Evolutionary conservation across 2,797 vertebrate genomes (phyloP).

Genomic region (Premnoplex brunnescens): DNA sequence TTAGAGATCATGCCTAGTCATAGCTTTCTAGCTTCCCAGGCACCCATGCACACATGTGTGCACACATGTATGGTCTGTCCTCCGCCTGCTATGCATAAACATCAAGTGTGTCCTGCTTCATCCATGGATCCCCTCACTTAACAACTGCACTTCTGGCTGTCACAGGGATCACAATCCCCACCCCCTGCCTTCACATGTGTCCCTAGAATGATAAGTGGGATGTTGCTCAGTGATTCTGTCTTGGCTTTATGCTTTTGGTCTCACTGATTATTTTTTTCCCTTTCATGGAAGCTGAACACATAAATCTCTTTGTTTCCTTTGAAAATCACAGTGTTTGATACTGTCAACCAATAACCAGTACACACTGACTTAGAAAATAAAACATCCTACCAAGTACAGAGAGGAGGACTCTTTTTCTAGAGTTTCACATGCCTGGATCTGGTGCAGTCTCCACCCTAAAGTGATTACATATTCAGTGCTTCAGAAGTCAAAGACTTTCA

Average conservation of each 20-base stretch:
- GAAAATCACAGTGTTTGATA: not conserved
- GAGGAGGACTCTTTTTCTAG: not conserved
- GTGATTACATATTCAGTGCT: not conserved
- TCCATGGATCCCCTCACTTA: rapidly evolving
- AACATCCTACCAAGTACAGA: not conserved
- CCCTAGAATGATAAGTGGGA: not conserved
- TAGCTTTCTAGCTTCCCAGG: not conserved
- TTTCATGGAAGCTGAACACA: not conserved
- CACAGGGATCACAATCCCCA: not conserved
- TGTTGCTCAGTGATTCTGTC: not conserved
- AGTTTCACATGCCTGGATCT: not conserved
- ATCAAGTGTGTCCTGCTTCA: not conserved
- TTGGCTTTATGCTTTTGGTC: not conserved
- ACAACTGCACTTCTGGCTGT: not conserved
- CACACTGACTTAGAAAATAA: not conserved
- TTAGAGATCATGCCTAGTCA: not conserved
- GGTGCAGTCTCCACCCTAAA: not conserved
- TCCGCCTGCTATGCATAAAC: not conserved
- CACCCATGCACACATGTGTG: rapidly evolving
- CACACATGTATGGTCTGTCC: rapidly evolving
- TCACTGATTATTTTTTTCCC: not conserved
- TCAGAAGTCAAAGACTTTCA: not conserved
- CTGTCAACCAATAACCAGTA: not conserved
- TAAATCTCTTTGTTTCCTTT: not conserved
- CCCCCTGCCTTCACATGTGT: not conserved